Conservation (phyloP, 2,888 invertebrate species). For the Nycteola revayana region DNA sequence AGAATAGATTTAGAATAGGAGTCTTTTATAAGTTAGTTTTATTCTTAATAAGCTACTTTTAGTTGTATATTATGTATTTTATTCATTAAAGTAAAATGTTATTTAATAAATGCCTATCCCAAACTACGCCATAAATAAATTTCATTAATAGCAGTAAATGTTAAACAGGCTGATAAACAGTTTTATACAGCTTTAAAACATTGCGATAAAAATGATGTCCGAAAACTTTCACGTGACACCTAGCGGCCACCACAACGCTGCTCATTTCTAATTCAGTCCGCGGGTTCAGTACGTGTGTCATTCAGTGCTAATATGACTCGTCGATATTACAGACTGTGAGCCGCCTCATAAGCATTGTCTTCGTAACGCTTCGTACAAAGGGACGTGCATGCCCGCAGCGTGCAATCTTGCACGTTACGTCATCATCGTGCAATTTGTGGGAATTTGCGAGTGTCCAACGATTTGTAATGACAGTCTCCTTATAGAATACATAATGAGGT, state of each 20-base stretch:
- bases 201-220: too few relatives aligned
- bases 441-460: constrained; percentile 18
- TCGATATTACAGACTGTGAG: constrained; percentile 60
- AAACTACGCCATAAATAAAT: too few relatives aligned
- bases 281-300: constrained; percentile 52
- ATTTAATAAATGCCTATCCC: too few relatives aligned
- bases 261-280: constrained; percentile 53
- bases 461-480: constrained; percentile 19
- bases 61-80: too few relatives aligned
- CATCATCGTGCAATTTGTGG: constrained; percentile 33
- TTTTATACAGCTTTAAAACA: too few relatives aligned
- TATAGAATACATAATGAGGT: neutral
- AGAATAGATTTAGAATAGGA: too few relatives aligned
- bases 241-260: too few relatives aligned
- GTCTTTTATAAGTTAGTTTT: too few relatives aligned
- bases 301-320: constrained; percentile 57
- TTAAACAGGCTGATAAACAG: too few relatives aligned
- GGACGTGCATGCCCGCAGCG: constrained; percentile 45
- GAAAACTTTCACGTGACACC: neutral
- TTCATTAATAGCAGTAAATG: too few relatives aligned
- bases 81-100: too few relatives aligned
- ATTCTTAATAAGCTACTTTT: too few relatives aligned
- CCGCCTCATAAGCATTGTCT: constrained; percentile 46
- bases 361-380: constrained; percentile 73
- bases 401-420: constrained; percentile 25